A percentile compares a stretch with the other conserved stretches of the same genome.
These are phyloP conservation scores for Ormyrus rosae DNA, from an alignment of 2,888 invertebrate genomes.

Conservation along the genomic window DNA sequence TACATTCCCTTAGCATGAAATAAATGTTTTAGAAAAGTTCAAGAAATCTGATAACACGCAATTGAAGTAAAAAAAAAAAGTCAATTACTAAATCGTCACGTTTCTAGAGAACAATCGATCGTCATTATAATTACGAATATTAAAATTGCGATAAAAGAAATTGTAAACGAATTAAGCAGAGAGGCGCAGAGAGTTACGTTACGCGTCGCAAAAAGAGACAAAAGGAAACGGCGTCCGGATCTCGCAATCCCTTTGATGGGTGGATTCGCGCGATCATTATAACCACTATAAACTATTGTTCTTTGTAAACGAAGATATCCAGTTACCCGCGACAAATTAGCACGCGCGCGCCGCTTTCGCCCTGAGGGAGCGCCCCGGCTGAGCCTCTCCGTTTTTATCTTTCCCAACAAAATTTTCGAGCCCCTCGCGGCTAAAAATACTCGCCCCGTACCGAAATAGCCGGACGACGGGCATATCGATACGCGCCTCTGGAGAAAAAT, in stretches of 20 bases:
- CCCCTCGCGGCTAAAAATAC: slow-evolving; percentile 36
- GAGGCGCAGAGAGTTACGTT: no score
- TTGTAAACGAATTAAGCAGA: no score
- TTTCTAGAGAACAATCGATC: no score
- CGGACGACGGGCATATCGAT: slow-evolving; percentile 46
- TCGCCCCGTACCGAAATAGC: slow-evolving; percentile 41
- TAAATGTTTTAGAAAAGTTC: no score
- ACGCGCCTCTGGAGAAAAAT: slow-evolving; percentile 51
- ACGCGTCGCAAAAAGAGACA: not conserved
- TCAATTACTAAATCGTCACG: no score
- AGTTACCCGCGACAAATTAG: slow-evolving; percentile 56
- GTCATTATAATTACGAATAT: no score
- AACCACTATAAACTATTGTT: slow-evolving; percentile 24
- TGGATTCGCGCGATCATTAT: not conserved
- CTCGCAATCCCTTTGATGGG: not conserved
- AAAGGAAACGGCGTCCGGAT: not conserved
- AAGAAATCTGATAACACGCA: no score
- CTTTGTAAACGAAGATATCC: slow-evolving; percentile 46
- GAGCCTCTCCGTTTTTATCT: slow-evolving; percentile 51
- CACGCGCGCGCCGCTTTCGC: slow-evolving; percentile 34
- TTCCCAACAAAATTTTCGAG: slow-evolving; percentile 37
- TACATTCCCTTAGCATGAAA: no score
- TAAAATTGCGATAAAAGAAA: no score
- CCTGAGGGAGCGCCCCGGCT: slow-evolving; percentile 36
- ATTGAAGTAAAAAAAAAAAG: no score